Evolutionary conservation across 2,113 vertebrate species (phyloP), one percentile per base, ranked within the genome.

Genomic region (Podiceps cristatus): DNA sequence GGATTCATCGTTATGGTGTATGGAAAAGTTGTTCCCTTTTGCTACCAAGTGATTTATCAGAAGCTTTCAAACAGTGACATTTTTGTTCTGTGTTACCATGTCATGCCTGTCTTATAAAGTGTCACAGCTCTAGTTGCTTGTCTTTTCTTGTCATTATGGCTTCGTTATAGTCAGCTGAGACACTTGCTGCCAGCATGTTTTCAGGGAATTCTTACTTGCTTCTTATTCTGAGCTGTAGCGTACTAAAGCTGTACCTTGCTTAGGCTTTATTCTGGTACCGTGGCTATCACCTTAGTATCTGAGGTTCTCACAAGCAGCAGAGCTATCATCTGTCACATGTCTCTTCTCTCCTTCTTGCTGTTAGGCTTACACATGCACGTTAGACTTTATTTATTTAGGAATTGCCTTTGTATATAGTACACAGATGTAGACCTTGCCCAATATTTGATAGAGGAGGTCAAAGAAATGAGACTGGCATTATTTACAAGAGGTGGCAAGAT

Each of bases 51-150:
- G 77, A 95, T 94, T 85, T 82, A 72, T 81, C 53, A 60, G 86
- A 40, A 73, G 77, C 89, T 96, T 94, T 95, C 89, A 55, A 68
- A 72, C 37, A 58, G 91, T 88, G 90, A 79, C 77, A 63, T 66
- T 90, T 95, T 59, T 63, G 69, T 86, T 82, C 85, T 27, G 31
- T 92, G 87, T 94, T 95, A 66, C 95, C 62, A 1, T 91, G 91
- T 96, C 89, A 58, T 52, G 75, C 42, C 60, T 93, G 86, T 93
- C 83, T 91, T 18, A 35, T 1, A 2, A 80, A 67, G 90, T 87
- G 93, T 95, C 93, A 72, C 84, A 69, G 77, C 91, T 96, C 66
- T 85, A 96, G 85, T 93, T 24, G 9, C 86, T 78, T 91, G 73
- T 96, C 94, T 95, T 50, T 25, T 90, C 67, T 19, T 96, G 94